phyloP scores from a whole-genome alignment of 2,888 invertebrate genomes.

The Dolomedes plantarius region DNA sequence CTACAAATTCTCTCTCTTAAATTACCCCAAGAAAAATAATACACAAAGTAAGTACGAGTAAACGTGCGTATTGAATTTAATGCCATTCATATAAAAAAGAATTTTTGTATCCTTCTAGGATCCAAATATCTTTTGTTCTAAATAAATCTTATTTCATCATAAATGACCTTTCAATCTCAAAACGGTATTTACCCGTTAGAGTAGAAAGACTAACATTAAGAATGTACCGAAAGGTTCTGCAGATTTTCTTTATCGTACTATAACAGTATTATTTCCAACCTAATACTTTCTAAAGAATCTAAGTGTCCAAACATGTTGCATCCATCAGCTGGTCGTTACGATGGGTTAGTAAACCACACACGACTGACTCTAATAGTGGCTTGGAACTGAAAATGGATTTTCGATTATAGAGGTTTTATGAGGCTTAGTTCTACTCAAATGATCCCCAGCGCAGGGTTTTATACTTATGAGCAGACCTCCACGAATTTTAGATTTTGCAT shows the following conservation, averaged over 20 bases:
- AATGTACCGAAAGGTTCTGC: background rate
- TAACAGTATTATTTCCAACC: background rate
- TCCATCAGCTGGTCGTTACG: background rate
- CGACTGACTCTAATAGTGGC: background rate
- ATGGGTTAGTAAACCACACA: background rate
- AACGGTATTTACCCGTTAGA: background rate
- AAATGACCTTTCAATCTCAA: too few species aligned
- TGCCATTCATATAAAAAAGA: too few species aligned
- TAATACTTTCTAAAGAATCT: background rate
- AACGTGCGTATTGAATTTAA: too few species aligned
- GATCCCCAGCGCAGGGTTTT: background rate
- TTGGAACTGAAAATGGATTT: slow-evolving; percentile 7
- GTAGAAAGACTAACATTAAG: background rate
- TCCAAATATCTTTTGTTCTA: too few species aligned
- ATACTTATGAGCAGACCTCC: background rate
- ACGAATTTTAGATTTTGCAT: background rate
- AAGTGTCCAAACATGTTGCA: background rate
- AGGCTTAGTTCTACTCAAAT: background rate
- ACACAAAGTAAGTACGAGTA: too few species aligned
- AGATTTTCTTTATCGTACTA: background rate
- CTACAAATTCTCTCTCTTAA: too few species aligned
- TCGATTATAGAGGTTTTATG: slow-evolving; percentile 3
- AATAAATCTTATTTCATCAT: too few species aligned
- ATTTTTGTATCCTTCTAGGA: too few species aligned
- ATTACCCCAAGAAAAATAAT: too few species aligned